phyloP scores from a whole-genome alignment of 2,797 vertebrate species.

The Prionace glauca region DNA sequence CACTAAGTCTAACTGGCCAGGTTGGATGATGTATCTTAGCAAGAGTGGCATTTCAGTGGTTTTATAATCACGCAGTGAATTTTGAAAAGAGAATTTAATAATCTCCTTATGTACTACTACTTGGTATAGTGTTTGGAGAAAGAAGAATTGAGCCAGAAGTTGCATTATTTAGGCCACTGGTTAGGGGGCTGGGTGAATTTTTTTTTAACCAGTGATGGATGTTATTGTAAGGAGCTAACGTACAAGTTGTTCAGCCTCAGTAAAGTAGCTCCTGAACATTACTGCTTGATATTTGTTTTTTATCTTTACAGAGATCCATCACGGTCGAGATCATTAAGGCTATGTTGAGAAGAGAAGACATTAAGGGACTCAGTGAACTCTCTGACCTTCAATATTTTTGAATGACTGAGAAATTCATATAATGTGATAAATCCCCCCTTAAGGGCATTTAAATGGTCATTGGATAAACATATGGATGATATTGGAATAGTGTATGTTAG shows the following conservation, averaged over 20 bases:
- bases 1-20: neutral
- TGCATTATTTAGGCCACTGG: neutral
- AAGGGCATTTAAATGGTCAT: too few species aligned
- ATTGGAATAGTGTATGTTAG: too few species aligned
- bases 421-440: neutral
- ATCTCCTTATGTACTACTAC: neutral
- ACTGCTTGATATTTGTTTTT: neutral
- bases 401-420: neutral
- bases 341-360: neutral
- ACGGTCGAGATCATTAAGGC: neutral
- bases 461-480: too few species aligned
- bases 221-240: neutral
- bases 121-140: neutral
- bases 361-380: neutral
- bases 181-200: neutral
- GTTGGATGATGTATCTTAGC: neutral
- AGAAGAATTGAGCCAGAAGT: neutral
- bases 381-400: neutral
- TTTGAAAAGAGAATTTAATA: neutral
- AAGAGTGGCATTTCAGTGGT: neutral
- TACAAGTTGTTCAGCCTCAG: neutral
- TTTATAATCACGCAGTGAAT: neutral
- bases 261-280: neutral
- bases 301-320: neutral
- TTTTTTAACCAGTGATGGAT: neutral